Base-by-base conservation (phyloP, 2,797 vertebrate species). In the Characodon lateralis region DNA sequence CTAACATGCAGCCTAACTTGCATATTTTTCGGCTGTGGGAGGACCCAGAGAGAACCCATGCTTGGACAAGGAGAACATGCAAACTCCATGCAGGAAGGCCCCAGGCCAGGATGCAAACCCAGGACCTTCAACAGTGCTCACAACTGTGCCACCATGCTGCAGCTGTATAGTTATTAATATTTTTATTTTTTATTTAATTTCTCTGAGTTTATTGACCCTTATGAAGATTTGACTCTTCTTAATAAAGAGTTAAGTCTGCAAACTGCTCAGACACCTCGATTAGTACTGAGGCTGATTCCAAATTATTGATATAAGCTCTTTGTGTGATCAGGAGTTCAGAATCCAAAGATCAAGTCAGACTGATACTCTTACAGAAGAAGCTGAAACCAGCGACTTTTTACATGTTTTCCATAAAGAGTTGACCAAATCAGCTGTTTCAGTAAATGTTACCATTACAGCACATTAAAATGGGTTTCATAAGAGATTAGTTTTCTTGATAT, bases 321-420 rank as follows among this genome's bases (percentile, higher is more conserved):
- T 65, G 0, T 58, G 75, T 77, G 50, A 56, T 35, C 28, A 68
- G 68, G 39, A 77, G 68, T 78, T 31, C 72, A 82, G 82, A 80
- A 72, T 77, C 39, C 70, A 78, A 76, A 72, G 55, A 75, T 58
- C 59, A 79, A 74, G 28, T 77, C 53, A 55, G 55, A 58, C 18
- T n/a, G 1, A 72, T 41, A 50, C 26, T 16, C 59, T 59, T 31
- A 59, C 8, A 18, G 2, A 18, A 72, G 26, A 16, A 50, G 53
- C 26, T 70, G 46, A 72, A 77, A 12, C 69, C 24, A 16, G 14
- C n/a, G 24, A 69, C 1, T 65, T 66, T 20, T 7, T 14, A 0
- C 24, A 18, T 50, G 46, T 78, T 63, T 65, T 63, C 43, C 16
- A 51, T 14, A 2, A 78, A 53, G 59, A 53, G 9, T 26, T 14